Evolutionary conservation across 2,888 invertebrate species (phyloP).

Genomic region (Anthrax anthrax): DNA sequence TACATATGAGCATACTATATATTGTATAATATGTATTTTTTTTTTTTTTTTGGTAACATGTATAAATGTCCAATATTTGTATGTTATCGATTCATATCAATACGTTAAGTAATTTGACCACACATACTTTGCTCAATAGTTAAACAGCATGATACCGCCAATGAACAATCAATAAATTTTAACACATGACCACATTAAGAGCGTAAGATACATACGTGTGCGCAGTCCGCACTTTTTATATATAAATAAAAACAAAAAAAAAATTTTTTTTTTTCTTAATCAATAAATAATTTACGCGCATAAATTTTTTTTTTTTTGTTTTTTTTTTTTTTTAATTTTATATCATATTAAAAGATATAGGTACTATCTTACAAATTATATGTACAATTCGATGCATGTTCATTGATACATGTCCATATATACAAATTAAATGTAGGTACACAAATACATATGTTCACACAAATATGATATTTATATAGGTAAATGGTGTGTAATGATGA

Average conservation of each 20-base stretch:
- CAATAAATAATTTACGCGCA: slow-evolving; percentile 10
- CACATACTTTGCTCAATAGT: slow-evolving; percentile 33
- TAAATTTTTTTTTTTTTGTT: neutral
- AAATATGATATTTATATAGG: too few relatives aligned
- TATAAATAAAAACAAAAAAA: neutral
- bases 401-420: too few relatives aligned
- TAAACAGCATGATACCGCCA: slow-evolving; percentile 29
- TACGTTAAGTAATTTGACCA: slow-evolving; percentile 22
- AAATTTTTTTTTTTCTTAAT: neutral
- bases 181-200: slow-evolving; percentile 30
- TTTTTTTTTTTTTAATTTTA: neutral
- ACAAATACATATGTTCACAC: too few relatives aligned
- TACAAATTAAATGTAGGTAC: too few relatives aligned
- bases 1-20: neutral
- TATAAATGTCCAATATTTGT: slow-evolving; percentile 9
- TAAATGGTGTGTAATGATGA: neutral
- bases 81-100: slow-evolving; percentile 7
- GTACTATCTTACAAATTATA: too few relatives aligned
- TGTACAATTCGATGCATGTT: too few relatives aligned
- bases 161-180: slow-evolving; percentile 35
- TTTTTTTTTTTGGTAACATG: too few relatives aligned
- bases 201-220: slow-evolving; percentile 7
- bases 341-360: neutral
- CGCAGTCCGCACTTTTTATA: neutral
- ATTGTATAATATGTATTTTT: neutral